These are phyloP conservation scores for Drosophila lini DNA, from an alignment of 1,140 invertebrate genomes.

Conservation along the genomic window DNA sequence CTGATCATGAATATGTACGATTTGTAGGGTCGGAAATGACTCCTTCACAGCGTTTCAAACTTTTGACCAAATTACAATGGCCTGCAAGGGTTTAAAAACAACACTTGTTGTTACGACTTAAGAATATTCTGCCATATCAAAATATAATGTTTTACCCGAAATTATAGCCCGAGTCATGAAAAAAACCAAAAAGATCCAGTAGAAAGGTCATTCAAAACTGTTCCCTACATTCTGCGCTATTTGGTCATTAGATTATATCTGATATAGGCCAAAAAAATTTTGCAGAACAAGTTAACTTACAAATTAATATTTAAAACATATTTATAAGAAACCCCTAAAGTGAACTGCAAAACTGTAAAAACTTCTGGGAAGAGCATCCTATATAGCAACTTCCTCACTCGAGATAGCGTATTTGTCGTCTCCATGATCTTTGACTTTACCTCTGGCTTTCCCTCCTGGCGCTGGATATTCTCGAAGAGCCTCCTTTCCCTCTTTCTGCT, in stretches of 20 bases:
- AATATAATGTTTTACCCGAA: not conserved
- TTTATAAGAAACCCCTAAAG: not conserved
- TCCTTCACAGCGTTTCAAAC: no score
- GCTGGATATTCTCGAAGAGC: constrained; percentile 10
- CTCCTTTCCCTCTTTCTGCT: constrained; percentile 6
- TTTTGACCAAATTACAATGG: no score
- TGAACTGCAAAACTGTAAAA: not conserved
- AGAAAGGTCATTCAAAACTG: not conserved
- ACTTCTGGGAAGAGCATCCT: no score
- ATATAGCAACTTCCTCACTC: not conserved
- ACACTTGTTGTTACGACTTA: not conserved
- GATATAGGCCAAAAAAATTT: not conserved
- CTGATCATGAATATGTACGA: no score
- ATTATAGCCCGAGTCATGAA: not conserved
- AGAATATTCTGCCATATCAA: not conserved
- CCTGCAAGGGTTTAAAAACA: not conserved
- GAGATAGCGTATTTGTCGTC: constrained; percentile 61
- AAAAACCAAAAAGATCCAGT: not conserved
- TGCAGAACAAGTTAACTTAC: no score
- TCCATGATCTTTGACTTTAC: constrained; percentile 61
- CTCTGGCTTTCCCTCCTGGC: constrained; percentile 48
- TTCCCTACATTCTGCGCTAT: not conserved
- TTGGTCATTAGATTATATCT: not conserved
- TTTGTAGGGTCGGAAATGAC: no score
- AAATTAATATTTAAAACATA: no score